Conservation (phyloP, 2,888 invertebrate species). For the Onchidella celtica region DNA sequence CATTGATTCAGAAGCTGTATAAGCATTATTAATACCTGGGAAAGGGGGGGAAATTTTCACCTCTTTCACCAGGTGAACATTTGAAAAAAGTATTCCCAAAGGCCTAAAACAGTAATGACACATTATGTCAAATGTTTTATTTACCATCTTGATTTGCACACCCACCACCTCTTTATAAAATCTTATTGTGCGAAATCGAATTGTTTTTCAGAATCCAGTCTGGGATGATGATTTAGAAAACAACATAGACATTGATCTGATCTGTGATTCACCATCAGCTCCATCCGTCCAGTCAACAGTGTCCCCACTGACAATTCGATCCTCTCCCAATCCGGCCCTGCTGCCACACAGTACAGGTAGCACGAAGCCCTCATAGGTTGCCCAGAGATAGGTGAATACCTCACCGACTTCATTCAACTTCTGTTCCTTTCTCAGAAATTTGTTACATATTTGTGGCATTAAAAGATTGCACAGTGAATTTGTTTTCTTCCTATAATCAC, state of each 20-base stretch:
- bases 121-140: too few relatives aligned
- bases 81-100: too few relatives aligned
- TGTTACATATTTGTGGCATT: background rate
- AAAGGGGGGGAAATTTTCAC: too few relatives aligned
- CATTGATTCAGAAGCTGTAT: too few relatives aligned
- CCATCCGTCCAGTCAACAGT: conserved; percentile 27
- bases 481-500: background rate
- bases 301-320: conserved; percentile 37
- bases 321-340: conserved; percentile 6
- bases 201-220: conserved; percentile 24
- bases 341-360: conserved; percentile 29
- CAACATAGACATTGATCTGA: conserved; percentile 52
- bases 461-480: background rate
- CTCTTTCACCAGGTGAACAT: too few relatives aligned
- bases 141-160: too few relatives aligned
- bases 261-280: conserved; percentile 48
- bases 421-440: conserved; percentile 14
- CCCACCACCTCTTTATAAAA: too few relatives aligned
- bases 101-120: too few relatives aligned
- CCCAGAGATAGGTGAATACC: conserved; percentile 43
- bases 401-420: conserved; percentile 14
- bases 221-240: conserved; percentile 50
- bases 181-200: too few relatives aligned
- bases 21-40: too few relatives aligned
- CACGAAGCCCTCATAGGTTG: conserved; percentile 38